Percentiles rank a stretch among this genome's conserved stretches.
phyloP scores from a whole-genome alignment of 2,888 invertebrate species.

The Brachylomia viminalis region DNA sequence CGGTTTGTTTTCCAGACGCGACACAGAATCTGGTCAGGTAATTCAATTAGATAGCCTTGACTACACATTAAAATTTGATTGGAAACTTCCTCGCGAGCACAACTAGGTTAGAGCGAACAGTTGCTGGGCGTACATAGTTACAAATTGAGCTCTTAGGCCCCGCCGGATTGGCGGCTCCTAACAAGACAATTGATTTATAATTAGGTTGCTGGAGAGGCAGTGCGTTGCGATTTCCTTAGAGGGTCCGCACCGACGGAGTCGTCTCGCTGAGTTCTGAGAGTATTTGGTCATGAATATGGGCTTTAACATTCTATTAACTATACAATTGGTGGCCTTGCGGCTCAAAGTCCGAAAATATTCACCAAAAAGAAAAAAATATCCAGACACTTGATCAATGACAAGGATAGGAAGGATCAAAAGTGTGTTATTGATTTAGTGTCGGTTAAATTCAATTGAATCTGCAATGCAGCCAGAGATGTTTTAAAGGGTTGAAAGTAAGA shows the following conservation, averaged over 20 bases:
- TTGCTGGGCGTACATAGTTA: conserved; percentile 65
- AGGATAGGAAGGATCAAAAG: neutral
- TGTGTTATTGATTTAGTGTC: conserved; percentile 33
- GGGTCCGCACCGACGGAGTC: conserved; percentile 24
- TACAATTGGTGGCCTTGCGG: neutral
- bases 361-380: neutral
- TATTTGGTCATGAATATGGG: neutral
- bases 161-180: conserved; percentile 65
- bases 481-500: conserved; percentile 39
- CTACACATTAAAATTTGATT: conserved; percentile 79
- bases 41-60: conserved; percentile 81
- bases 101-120: conserved; percentile 72
- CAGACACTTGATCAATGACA: neutral
- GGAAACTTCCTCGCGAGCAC: conserved; percentile 77
- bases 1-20: conserved; percentile 66
- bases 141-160: conserved; percentile 68
- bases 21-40: conserved; percentile 79
- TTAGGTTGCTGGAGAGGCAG: conserved; percentile 64
- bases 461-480: conserved; percentile 50
- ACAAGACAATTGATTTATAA: conserved; percentile 77
- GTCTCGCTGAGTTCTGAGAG: neutral
- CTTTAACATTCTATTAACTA: neutral
- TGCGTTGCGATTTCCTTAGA: conserved; percentile 59
- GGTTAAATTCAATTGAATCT: conserved; percentile 46
- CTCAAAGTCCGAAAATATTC: neutral